phyloP scores from a whole-genome alignment of 2,113 vertebrate species.

The Ia io region DNA sequence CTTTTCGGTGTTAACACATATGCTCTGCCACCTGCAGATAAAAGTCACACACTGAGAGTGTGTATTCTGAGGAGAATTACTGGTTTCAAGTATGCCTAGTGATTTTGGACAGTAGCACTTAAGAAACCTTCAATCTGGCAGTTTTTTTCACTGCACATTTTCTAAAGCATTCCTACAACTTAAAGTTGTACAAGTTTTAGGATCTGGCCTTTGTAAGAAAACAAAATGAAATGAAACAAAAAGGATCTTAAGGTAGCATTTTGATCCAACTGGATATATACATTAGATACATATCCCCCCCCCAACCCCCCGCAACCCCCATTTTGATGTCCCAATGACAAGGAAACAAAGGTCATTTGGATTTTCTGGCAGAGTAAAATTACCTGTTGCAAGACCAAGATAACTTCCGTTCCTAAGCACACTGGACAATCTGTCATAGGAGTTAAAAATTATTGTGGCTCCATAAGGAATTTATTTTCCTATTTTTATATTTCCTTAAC shows the following conservation, averaged over 20 bases:
- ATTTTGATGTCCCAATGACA: conserved; percentile 19
- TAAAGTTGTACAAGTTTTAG: conserved; percentile 66
- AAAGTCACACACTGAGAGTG: conserved; percentile 76
- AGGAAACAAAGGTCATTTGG: background rate
- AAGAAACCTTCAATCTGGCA: conserved; percentile 81
- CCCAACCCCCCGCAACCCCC: background rate
- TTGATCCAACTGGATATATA: background rate
- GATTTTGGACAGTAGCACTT: conserved; percentile 81
- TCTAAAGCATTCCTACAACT: conserved; percentile 71
- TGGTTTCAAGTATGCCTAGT: conserved; percentile 78
- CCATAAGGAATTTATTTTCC: background rate
- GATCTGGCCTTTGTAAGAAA: conserved; percentile 64
- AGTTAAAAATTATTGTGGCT: background rate
- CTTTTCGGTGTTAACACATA: conserved; percentile 77
- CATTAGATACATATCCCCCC: background rate
- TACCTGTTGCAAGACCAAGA: background rate
- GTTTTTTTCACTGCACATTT: conserved; percentile 76
- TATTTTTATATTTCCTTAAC: conserved; percentile 22
- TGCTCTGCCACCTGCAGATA: conserved; percentile 79
- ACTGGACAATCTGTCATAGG: background rate
- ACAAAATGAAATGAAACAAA: conserved; percentile 60
- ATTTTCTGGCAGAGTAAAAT: conserved; percentile 46
- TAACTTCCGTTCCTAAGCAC: background rate
- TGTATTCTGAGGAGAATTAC: conserved; percentile 79
- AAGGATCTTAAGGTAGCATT: conserved; percentile 36